Conservation (phyloP, 2,888 invertebrate species). For the Acleris laterana region DNA sequence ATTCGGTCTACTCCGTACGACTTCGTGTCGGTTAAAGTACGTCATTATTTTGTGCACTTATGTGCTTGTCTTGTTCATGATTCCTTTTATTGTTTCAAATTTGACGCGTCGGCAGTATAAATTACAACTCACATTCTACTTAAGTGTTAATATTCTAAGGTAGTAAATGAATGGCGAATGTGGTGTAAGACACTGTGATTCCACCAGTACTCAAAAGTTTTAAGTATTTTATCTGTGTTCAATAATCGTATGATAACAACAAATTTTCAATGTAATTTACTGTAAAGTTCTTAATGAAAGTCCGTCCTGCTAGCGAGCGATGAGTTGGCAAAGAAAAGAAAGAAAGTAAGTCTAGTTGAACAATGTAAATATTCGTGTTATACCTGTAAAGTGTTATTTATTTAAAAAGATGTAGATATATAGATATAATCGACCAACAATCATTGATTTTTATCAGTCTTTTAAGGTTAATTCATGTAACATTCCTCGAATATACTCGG, state of each 20-base stretch:
- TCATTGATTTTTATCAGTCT: conserved; percentile 1
- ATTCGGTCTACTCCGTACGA: too few species aligned
- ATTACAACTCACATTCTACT: too few species aligned
- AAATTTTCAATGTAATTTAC: too few species aligned
- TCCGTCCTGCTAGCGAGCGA: conserved; percentile 75
- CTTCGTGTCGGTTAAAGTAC: too few species aligned
- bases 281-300: conserved; percentile 38
- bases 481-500: conserved; percentile 16
- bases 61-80: too few species aligned
- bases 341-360: conserved; percentile 6
- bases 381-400: conserved; percentile 28
- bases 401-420: conserved; percentile 7
- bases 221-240: background rate
- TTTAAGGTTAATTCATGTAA: conserved; percentile 1
- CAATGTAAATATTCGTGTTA: conserved; percentile 30
- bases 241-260: too few species aligned
- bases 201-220: conserved; percentile 16
- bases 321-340: conserved; percentile 46
- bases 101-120: background rate
- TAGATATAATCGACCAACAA: background rate
- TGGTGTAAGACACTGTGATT: conserved; percentile 24
- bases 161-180: background rate
- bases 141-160: background rate
- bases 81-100: background rate
- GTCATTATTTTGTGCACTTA: too few species aligned